Evolutionary conservation across 2,113 vertebrate species (phyloP).

Genomic region (Saguinus midas): DNA sequence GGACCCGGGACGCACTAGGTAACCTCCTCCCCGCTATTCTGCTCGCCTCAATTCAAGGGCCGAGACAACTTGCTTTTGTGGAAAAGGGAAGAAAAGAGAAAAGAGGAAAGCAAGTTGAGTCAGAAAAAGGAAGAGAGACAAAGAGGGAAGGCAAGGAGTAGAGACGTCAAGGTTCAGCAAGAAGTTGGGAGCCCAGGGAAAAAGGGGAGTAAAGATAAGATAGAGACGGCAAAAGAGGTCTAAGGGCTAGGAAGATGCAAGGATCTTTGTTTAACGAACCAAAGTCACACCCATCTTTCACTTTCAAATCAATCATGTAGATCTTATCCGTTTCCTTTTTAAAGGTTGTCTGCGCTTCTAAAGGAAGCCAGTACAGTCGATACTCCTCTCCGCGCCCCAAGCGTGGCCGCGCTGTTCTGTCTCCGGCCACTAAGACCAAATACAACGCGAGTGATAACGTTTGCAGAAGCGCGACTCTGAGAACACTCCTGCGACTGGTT

Average conservation of each 20-base stretch:
- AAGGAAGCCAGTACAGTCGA: conserved; percentile 20
- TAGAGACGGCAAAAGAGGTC: neutral
- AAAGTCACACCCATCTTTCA: conserved; percentile 58
- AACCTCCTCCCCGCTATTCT: neutral
- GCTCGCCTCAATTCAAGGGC: neutral
- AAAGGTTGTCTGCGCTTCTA: conserved; percentile 24
- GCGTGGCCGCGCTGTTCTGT: neutral
- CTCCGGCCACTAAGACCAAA: neutral
- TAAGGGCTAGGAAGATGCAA: neutral
- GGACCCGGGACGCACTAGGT: neutral
- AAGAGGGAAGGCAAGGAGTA: neutral
- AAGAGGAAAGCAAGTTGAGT: neutral
- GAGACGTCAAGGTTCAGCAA: neutral
- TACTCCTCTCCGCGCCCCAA: neutral
- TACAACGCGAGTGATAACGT: neutral
- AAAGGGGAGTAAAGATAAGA: neutral
- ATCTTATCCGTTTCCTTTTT: conserved; percentile 64
- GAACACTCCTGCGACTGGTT: conserved; percentile 34
- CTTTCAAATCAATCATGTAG: conserved; percentile 59
- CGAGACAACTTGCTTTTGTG: neutral
- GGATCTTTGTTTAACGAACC: conserved; percentile 40
- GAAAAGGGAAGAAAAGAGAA: neutral
- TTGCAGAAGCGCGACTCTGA: conserved; percentile 26
- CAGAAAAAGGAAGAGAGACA: neutral
- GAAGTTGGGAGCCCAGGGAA: neutral